These are phyloP conservation scores for Cheilosia soror DNA, from an alignment of 2,888 invertebrate genomes.

Conservation along the genomic window DNA sequence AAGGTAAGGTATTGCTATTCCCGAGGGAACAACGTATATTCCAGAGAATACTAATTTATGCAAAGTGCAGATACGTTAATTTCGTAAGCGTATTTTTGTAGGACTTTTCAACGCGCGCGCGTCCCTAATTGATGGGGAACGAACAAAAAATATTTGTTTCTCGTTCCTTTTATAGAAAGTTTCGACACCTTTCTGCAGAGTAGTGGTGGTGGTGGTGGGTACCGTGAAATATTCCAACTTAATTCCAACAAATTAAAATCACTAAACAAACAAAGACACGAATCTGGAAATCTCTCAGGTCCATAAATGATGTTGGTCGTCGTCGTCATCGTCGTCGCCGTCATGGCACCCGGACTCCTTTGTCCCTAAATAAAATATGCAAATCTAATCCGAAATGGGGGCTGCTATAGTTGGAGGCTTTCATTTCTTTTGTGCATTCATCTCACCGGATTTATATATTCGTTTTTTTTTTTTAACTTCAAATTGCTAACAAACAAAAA, in stretches of 20 bases:
- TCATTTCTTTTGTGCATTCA: slow-evolving; percentile 46
- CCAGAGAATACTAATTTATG: slow-evolving; percentile 39
- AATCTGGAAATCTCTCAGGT: slow-evolving; percentile 51
- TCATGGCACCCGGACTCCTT: slow-evolving; percentile 19
- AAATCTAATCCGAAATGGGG: slow-evolving; percentile 57
- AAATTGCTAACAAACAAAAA: slow-evolving; percentile 15
- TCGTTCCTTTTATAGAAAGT: slow-evolving; percentile 5
- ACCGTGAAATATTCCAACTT: slow-evolving; percentile 28
- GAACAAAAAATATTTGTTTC: slow-evolving; percentile 2
- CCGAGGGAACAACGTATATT: slow-evolving; percentile 7
- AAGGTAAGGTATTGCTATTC: slow-evolving; percentile 7
- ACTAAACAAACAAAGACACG: slow-evolving; percentile 63
- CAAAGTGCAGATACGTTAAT: slow-evolving; percentile 41
- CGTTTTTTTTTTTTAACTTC: neutral
- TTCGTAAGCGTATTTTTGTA: slow-evolving; percentile 26
- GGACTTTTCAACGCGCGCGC: slow-evolving; percentile 2
- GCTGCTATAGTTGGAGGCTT: slow-evolving; percentile 27
- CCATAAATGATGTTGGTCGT: slow-evolving; percentile 43
- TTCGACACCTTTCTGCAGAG: slow-evolving; percentile 30
- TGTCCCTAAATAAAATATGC: slow-evolving; percentile 53
- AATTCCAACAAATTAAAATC: slow-evolving; percentile 73
- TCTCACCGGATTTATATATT: neutral
- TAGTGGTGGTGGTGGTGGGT: neutral
- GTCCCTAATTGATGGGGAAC: slow-evolving; percentile 32
- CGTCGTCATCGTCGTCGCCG: slow-evolving; percentile 13